These are phyloP conservation scores for Julus scanicus DNA, from an alignment of 2,888 invertebrate genomes.

Conservation along the genomic window DNA sequence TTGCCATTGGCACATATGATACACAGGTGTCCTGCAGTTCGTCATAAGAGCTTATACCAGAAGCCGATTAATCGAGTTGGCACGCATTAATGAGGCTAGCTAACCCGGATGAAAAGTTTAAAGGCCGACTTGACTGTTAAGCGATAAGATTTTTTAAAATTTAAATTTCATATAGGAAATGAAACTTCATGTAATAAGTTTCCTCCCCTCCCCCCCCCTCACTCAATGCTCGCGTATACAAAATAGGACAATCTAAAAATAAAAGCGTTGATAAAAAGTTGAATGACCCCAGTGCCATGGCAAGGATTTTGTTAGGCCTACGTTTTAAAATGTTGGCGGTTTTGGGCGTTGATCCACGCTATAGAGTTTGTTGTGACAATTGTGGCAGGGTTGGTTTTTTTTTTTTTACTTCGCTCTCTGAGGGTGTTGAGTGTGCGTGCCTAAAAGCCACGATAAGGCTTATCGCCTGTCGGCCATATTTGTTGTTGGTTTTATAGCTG, in stretches of 20 bases:
- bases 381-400: too few relatives aligned
- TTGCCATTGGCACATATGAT: too few relatives aligned
- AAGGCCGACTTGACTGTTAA: not conserved
- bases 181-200: not conserved
- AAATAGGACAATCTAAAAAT: constrained; percentile 42
- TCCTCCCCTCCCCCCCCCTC: not conserved
- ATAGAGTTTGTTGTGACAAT: constrained; percentile 22
- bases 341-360: constrained; percentile 38
- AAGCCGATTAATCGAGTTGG: not conserved
- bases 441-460: not conserved
- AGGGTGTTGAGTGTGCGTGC: constrained; percentile 18
- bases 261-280: not conserved
- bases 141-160: not conserved
- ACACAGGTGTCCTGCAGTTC: too few relatives aligned
- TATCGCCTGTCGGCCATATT: constrained; percentile 23
- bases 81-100: not conserved
- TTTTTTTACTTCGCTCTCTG: too few relatives aligned
- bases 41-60: not conserved
- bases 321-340: constrained; percentile 9
- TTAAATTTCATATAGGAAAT: not conserved
- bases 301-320: not conserved
- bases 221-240: not conserved
- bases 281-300: not conserved
- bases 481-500: constrained; percentile 13
- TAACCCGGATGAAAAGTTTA: constrained; percentile 29